Conservation (phyloP, 64 coral and sea anemone species). For the Actinia equina region DNA sequence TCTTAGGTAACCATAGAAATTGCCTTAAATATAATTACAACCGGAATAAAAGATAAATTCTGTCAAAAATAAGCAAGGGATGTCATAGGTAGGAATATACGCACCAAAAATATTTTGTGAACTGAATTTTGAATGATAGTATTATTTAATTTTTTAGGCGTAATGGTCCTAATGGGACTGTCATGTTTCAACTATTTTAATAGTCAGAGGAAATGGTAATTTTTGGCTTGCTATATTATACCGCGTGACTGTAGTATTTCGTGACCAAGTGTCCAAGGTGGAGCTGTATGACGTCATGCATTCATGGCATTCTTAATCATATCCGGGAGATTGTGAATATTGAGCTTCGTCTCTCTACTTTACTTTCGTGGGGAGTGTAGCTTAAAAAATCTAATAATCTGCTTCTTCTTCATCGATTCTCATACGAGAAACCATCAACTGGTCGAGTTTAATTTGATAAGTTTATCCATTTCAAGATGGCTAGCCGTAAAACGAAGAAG, state of each 20-base stretch:
- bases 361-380: neutral
- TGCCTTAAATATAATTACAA: too few relatives aligned
- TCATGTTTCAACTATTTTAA: neutral
- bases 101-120: neutral
- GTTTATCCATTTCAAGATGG: conserved; percentile 29
- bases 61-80: too few relatives aligned
- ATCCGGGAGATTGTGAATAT: conserved; percentile 16
- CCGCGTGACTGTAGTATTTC: neutral
- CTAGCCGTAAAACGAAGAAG: conserved; percentile 63
- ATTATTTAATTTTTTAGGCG: neutral
- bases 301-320: conserved; percentile 26
- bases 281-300: conserved; percentile 14
- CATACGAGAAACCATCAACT: neutral
- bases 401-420: neutral
- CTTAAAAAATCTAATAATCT: neutral
- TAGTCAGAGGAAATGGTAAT: neutral
- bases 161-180: neutral
- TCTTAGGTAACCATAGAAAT: neutral
- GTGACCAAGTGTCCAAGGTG: conserved; percentile 4
- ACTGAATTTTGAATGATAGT: neutral
- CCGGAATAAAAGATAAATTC: too few relatives aligned
- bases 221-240: neutral
- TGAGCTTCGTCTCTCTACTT: neutral
- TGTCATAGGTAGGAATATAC: neutral
- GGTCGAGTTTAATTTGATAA: neutral